Evolutionary conservation across 2,113 vertebrate species (phyloP).

Genomic region (Phylloscopus trochilus): DNA sequence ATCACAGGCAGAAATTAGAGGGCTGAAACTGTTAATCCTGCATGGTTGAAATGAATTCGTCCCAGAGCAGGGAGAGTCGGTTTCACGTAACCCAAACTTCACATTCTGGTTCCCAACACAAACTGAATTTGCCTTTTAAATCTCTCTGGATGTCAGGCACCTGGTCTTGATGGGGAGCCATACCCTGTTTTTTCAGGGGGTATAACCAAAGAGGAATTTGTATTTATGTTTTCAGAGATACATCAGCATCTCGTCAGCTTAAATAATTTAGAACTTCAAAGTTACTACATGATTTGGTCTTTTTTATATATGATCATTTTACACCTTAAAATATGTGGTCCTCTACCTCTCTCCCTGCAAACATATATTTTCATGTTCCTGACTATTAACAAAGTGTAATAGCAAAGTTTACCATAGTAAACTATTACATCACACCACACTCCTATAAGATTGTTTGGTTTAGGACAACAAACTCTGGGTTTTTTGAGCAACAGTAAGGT

Average conservation of each 20-base stretch:
- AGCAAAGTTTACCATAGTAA: not conserved
- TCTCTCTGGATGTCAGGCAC: slow-evolving; percentile 10
- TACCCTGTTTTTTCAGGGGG: not conserved
- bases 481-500: not conserved
- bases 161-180: slow-evolving; percentile 47
- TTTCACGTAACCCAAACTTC: slow-evolving; percentile 1
- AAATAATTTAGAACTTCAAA: slow-evolving; percentile 49
- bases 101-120: not conserved
- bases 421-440: not conserved
- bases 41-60: slow-evolving; percentile 14
- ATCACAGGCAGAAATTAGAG: slow-evolving; percentile 33
- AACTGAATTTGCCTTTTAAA: slow-evolving; percentile 38
- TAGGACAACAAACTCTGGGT: not conserved
- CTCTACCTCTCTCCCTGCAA: not conserved
- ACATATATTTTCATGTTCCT: not conserved
- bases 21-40: slow-evolving; percentile 34
- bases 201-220: slow-evolving; percentile 14
- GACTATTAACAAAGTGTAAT: not conserved
- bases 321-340: not conserved
- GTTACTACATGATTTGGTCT: not conserved
- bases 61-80: not conserved
- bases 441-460: not conserved
- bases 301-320: not conserved
- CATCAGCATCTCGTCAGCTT: not conserved
- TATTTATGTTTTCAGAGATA: slow-evolving; percentile 46